phyloP scores from a whole-genome alignment of 2,797 vertebrate species.

The Phalanger gymnotis region DNA sequence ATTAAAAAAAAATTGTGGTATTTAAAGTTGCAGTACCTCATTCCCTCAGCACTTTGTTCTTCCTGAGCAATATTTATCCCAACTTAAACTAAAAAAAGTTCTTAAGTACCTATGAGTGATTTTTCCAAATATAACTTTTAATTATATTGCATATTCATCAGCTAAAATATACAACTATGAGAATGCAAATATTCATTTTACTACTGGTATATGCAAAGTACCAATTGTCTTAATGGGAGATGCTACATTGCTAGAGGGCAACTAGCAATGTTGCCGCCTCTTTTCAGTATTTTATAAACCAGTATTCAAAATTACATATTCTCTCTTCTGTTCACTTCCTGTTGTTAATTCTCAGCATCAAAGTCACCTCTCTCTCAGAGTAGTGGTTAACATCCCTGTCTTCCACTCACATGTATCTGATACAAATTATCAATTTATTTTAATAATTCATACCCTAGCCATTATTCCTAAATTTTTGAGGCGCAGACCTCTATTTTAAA shows the following conservation, averaged over 20 bases:
- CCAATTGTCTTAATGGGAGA: slow-evolving; percentile 63
- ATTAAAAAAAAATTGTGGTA: slow-evolving; percentile 83
- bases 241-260: slow-evolving; percentile 49
- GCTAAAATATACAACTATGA: slow-evolving; percentile 58
- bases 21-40: slow-evolving; percentile 87
- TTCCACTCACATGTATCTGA: slow-evolving; percentile 81
- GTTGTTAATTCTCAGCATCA: slow-evolving; percentile 91
- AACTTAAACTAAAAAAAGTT: slow-evolving; percentile 77
- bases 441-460: slow-evolving; percentile 79
- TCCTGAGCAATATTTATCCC: slow-evolving; percentile 58
- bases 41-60: slow-evolving; percentile 77
- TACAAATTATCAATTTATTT: slow-evolving; percentile 82
- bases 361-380: slow-evolving; percentile 90
- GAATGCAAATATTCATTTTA: slow-evolving; percentile 67
- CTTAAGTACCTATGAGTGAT: slow-evolving; percentile 60
- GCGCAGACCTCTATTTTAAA: slow-evolving; percentile 77
- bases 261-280: slow-evolving; percentile 37
- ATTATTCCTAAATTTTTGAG: slow-evolving; percentile 80
- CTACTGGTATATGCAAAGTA: slow-evolving; percentile 64
- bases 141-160: slow-evolving; percentile 50
- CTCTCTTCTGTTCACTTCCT: slow-evolving; percentile 89
- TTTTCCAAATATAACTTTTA: slow-evolving; percentile 78
- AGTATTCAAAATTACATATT: slow-evolving; percentile 87
- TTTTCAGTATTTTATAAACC: slow-evolving; percentile 57
- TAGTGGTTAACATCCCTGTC: slow-evolving; percentile 89